A percentile compares a stretch with the other conserved stretches of the same genome.
Evolutionary conservation across 2,113 vertebrate genomes (phyloP).

Genomic region (Tamias sibiricus): DNA sequence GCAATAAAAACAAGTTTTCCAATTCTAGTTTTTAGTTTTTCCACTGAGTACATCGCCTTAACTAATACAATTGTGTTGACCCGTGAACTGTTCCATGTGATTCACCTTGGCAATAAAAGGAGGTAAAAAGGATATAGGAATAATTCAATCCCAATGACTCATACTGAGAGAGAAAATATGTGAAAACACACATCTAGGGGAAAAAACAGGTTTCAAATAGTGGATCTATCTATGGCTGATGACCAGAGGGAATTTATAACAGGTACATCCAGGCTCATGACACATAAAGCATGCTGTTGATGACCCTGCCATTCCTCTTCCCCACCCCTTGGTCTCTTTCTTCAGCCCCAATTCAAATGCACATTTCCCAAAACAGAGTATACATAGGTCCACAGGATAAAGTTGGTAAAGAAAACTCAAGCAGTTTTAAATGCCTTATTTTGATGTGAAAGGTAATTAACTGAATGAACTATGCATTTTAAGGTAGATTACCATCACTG

Average conservation of each 20-base stretch:
- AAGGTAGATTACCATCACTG: not conserved
- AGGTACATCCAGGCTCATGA: not conserved
- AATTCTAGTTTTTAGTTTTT: not conserved
- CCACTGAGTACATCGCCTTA: not conserved
- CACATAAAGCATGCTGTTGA: not conserved
- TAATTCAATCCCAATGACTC: slow-evolving; percentile 13
- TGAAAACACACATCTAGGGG: not conserved
- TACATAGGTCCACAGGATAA: not conserved
- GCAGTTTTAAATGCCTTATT: not conserved
- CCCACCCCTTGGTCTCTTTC: too few species aligned
- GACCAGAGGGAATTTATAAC: slow-evolving; percentile 36
- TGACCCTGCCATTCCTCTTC: accelerated
- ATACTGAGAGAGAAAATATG: slow-evolving; percentile 31
- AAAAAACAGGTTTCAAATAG: slow-evolving; percentile 11
- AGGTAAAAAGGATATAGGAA: slow-evolving; percentile 19
- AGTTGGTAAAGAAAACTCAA: not conserved
- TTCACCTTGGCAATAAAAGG: slow-evolving; percentile 30
- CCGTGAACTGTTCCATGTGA: not conserved
- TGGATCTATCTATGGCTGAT: not conserved
- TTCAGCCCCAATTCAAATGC: not conserved
- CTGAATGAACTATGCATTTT: not conserved
- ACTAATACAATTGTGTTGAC: not conserved
- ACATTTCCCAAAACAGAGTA: not conserved
- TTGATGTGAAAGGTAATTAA: not conserved
- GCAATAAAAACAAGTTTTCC: not conserved